Base-by-base conservation (phyloP, 35 echinoderm and acorn worm genomes). In the Heliocidaris erythrogramma region DNA sequence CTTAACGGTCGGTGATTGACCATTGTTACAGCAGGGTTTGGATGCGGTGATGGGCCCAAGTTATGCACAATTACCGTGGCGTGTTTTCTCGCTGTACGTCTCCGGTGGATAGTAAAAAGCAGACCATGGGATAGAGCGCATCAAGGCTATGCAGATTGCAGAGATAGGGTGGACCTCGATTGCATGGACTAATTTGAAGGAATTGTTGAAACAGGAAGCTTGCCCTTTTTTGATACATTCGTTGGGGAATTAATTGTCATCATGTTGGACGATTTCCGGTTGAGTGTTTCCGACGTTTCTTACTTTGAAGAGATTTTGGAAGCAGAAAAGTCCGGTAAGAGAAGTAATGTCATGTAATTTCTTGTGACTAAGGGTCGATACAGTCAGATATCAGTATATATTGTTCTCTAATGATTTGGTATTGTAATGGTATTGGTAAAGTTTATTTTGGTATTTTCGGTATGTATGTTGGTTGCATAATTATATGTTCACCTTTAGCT, bases 191-290 rank as follows among this genome's bases (percentile, higher is more conserved):
- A 78, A 27, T 78, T n/a, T 78, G 65, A 78, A 18, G 27, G 18
- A n/a, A 27, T 5, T 78, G 7, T 78, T 24, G 8, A 78, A 78
- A 24, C 65, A 27, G 65, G 65, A 78, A 78, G 21, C 27, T 78
- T 29, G 65, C 17, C 65, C 0, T 78, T 69, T 17, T 78, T 78
- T 78, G 21, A n/a, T 78, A 78, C 65, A n/a, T 21, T 78, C 3
- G n/a, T 78, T 4, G n/a, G 6, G 18, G 18, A 21, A 78, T n/a
- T 78, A 78, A 78, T n/a, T 7, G 18, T n/a, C 21, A 78, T 78
- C 21, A 78, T 78, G 65, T 78, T 78, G 65, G 65, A 78, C 65
- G 65, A 78, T 78, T 78, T 78, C 65, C 65, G 65, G 21, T 78
- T 78, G 65, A 78, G 65, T 78, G 21, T 78, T n/a, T 7, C 65